phyloP scores from a whole-genome alignment of 2,888 invertebrate genomes.

The Acrobasis repandana region DNA sequence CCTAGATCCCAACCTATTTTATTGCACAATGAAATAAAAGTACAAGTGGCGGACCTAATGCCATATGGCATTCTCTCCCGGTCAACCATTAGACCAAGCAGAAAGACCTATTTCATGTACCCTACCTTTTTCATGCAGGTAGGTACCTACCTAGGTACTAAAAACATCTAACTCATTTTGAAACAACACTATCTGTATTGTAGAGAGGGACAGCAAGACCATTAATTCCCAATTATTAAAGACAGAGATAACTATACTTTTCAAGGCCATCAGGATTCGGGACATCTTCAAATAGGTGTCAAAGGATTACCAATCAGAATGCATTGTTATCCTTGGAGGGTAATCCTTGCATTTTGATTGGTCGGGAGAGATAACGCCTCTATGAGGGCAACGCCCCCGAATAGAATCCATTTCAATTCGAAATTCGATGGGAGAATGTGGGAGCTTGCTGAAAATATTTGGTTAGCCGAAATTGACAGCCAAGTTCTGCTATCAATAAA shows the following conservation, averaged over 20 bases:
- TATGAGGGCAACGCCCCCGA: conserved; percentile 58
- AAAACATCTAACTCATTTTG: not conserved
- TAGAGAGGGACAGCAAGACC: conserved; percentile 40
- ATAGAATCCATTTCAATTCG: conserved; percentile 72
- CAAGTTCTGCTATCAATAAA: not conserved
- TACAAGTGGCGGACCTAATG: too few relatives aligned
- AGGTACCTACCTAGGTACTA: not conserved
- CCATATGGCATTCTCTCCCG: too few relatives aligned
- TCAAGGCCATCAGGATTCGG: conserved; percentile 68
- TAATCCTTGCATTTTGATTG: conserved; percentile 70
- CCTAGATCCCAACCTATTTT: too few relatives aligned
- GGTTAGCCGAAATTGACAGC: not conserved
- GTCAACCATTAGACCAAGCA: too few relatives aligned
- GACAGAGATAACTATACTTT: conserved; percentile 56
- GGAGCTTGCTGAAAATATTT: not conserved
- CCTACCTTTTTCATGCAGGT: too few relatives aligned
- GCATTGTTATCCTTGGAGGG: conserved; percentile 67
- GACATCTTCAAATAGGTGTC: conserved; percentile 60
- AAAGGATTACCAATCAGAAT: conserved; percentile 56
- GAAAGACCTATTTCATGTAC: too few relatives aligned
- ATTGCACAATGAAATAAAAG: too few relatives aligned
- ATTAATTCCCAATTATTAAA: conserved; percentile 23
- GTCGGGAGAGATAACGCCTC: conserved; percentile 69
- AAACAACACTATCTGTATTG: not conserved
- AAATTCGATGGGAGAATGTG: conserved; percentile 59